Evolutionary conservation across 2,888 invertebrate genomes (phyloP).

Genomic region (Blomia tropicalis): DNA sequence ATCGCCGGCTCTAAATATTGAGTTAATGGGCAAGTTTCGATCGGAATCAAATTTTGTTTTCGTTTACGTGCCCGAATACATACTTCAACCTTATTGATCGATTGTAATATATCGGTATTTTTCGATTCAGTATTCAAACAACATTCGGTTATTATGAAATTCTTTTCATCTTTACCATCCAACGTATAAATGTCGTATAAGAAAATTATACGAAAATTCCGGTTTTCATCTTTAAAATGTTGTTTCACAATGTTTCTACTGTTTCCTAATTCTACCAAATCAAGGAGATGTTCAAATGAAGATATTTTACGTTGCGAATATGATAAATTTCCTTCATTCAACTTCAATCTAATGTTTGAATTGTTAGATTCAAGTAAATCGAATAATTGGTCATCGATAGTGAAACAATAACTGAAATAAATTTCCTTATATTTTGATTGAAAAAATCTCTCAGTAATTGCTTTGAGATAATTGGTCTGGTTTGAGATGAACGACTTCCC

Average conservation of each 20-base stretch:
- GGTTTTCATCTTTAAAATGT: not conserved
- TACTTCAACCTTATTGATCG: not conserved
- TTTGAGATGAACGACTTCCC: no score
- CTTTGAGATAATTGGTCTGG: no score
- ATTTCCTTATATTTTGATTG: no score
- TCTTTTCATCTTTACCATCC: not conserved
- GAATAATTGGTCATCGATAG: not conserved
- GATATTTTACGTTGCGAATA: not conserved
- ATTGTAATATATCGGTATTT: not conserved
- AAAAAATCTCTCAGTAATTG: no score
- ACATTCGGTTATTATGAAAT: not conserved
- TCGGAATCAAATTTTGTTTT: not conserved
- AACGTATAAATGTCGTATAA: not conserved
- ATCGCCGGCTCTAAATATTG: not conserved
- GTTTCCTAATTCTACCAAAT: not conserved
- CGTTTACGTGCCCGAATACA: conserved; percentile 1
- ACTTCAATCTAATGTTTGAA: not conserved
- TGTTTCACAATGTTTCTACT: not conserved
- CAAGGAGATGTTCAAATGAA: not conserved
- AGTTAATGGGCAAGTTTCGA: not conserved
- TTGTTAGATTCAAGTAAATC: not conserved
- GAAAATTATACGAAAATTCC: not conserved
- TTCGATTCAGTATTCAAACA: not conserved
- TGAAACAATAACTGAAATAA: not conserved
- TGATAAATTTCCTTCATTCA: not conserved